phyloP scores from a whole-genome alignment of 35 echinoderm and acorn worm species.

The Patiria miniata region DNA sequence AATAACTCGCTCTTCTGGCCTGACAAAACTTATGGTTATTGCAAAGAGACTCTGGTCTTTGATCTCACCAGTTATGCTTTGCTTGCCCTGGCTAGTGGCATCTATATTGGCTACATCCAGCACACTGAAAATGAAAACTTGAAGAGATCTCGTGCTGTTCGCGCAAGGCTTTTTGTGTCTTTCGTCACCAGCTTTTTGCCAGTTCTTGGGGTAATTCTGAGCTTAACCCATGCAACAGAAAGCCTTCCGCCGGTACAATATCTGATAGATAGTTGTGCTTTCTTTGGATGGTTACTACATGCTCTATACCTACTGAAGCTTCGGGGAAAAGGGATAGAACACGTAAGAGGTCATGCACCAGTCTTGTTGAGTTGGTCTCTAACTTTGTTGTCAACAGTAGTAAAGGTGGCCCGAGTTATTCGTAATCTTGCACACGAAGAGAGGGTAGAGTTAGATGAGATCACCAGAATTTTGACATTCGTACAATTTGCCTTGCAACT shows the following conservation, averaged over 20 bases:
- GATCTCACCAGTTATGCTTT: conserved; percentile 52
- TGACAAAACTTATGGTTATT: conserved; percentile 69
- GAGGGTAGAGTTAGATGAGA: conserved; percentile 30
- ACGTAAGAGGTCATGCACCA: conserved; percentile 43
- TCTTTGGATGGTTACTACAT: conserved; percentile 65
- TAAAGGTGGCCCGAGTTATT: conserved; percentile 57
- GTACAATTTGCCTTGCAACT: conserved; percentile 47
- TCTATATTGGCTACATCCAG: conserved; percentile 54
- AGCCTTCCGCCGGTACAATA: conserved; percentile 50
- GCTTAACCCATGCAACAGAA: background rate
- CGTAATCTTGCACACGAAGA: conserved; percentile 41
- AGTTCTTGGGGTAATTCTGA: conserved; percentile 44
- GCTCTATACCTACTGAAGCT: conserved; percentile 44
- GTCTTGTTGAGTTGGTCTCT: conserved; percentile 69
- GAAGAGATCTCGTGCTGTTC: conserved; percentile 63
- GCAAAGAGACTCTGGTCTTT: conserved; percentile 69
- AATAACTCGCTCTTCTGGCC: conserved; percentile 82
- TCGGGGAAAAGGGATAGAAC: background rate
- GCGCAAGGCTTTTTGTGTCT: conserved; percentile 42
- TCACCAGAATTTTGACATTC: conserved; percentile 7
- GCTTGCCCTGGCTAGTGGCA: conserved; percentile 65
- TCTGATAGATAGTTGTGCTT: conserved; percentile 33
- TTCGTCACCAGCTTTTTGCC: conserved; percentile 48
- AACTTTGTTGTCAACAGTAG: conserved; percentile 41
- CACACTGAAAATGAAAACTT: conserved; percentile 64